Evolutionary conservation across 2,113 vertebrate genomes (phyloP), one percentile per base, ranked within the genome.

Genomic region (Lanius ludovicianus): DNA sequence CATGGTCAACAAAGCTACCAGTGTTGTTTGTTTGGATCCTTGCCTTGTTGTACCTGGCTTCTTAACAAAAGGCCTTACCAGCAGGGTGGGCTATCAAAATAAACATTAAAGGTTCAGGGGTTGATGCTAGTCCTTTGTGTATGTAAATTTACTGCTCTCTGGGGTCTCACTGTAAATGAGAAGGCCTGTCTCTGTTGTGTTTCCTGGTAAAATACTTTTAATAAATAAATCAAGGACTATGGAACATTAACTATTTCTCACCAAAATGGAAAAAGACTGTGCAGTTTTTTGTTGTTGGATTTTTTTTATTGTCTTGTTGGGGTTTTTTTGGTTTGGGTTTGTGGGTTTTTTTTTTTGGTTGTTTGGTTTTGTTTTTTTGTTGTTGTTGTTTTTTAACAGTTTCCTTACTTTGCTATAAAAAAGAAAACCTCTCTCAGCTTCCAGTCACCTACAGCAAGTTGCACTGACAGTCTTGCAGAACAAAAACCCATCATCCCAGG

Each of bases 191-290:
- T 98, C 94, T 89, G 97, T 95, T 97, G 96, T 91, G 97, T 96
- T 98, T 99, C 98, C 97, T 97, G 97, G 97, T 98, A 97, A 97
- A 97, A 97, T 97, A 95, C 81, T 97, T 98, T 96, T 98, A 97
- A 98, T 98, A 98, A 98, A 98, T 98, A 98, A 98, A 99, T 99
- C 97, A 98, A 96, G 97, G 87, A 49, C 62, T 92, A 94, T 83
- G 79, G 68, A 78, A 93, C 89, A 60, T 98, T 98, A 98, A 98
- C 97, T 63, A 50, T 97, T 98, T 96, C 96, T 94, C 95, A 96
- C 89, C 88, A 89, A 95, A 92, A 93, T 73, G 71, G 77, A 77
- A 85, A 77, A 50, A 69, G 39, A 50, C 46, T 46, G 46, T 46
- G 46, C 35, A 31, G 4, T 25, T 15, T 25, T 49, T 49, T 47